These are phyloP conservation scores for Dromiciops gliroides DNA, from an alignment of 2,113 vertebrate genomes.

Conservation along the genomic window DNA sequence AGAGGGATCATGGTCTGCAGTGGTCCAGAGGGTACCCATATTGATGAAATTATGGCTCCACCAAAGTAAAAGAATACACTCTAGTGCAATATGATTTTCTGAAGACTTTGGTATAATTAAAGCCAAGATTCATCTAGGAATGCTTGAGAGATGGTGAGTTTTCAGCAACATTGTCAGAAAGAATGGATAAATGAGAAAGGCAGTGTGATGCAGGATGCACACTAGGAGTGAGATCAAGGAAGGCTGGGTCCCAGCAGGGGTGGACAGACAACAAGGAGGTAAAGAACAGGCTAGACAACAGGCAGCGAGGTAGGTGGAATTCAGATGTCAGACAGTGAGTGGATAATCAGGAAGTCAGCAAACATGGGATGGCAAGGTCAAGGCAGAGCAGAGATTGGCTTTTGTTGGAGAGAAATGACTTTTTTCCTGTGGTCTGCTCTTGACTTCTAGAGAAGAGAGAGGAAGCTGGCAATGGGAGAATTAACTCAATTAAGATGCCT, in stretches of 20 bases:
- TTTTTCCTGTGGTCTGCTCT: slow-evolving; percentile 11
- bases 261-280: background rate
- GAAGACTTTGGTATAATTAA: background rate
- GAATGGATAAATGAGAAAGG: background rate
- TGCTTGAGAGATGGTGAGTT: background rate
- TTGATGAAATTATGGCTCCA: background rate
- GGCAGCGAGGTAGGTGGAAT: slow-evolving; percentile 4
- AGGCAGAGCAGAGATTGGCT: background rate
- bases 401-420: background rate
- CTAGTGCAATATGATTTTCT: background rate
- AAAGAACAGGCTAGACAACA: background rate
- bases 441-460: slow-evolving; percentile 27
- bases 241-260: background rate
- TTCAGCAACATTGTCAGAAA: background rate
- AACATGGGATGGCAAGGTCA: background rate
- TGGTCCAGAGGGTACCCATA: background rate
- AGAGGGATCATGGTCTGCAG: background rate
- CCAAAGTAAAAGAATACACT: background rate
- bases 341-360: background rate
- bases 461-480: background rate
- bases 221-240: background rate
- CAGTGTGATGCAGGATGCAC: background rate
- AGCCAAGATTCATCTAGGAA: background rate
- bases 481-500: background rate
- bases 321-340: background rate